A percentile compares a stretch with the other conserved stretches of the same genome.
These are phyloP conservation scores for Gambusia holbrooki DNA, from an alignment of 2,113 vertebrate genomes.

Conservation along the genomic window DNA sequence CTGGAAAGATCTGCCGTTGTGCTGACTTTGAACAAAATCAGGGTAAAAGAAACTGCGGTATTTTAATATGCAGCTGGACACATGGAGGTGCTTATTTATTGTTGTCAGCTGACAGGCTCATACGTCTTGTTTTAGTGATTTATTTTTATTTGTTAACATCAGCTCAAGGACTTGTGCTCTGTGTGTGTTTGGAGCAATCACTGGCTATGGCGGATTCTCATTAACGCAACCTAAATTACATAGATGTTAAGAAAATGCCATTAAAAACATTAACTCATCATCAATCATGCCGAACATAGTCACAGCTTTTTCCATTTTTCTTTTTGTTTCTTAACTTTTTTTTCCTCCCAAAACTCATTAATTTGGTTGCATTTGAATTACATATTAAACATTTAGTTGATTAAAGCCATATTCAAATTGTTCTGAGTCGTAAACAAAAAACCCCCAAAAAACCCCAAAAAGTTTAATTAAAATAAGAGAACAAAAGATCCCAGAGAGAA, in stretches of 20 bases:
- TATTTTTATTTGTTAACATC: conserved; percentile 52
- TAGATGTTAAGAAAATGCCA: neutral
- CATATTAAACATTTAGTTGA: neutral
- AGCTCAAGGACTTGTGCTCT: conserved; percentile 44
- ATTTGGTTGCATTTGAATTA: neutral
- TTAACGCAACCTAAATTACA: conserved; percentile 9
- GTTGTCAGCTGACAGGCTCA: conserved; percentile 55
- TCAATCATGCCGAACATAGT: neutral
- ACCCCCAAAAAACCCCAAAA: neutral
- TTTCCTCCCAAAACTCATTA: neutral
- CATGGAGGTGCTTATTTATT: conserved; percentile 57
- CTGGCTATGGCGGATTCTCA: conserved; percentile 11
- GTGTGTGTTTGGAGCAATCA: conserved; percentile 4
- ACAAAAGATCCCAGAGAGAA: neutral
- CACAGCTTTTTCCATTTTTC: neutral
- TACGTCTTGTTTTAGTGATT: conserved; percentile 52
- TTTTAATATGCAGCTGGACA: conserved; percentile 49
- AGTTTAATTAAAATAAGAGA: neutral
- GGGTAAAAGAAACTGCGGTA: conserved; percentile 55
- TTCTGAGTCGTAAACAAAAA: neutral
- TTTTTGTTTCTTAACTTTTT: neutral
- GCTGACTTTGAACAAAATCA: conserved; percentile 64
- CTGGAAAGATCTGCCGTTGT: conserved; percentile 40
- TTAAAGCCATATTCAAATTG: neutral
- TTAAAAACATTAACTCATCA: neutral